Base-by-base conservation (phyloP, 2,888 invertebrate species). In the Tipula lateralis region DNA sequence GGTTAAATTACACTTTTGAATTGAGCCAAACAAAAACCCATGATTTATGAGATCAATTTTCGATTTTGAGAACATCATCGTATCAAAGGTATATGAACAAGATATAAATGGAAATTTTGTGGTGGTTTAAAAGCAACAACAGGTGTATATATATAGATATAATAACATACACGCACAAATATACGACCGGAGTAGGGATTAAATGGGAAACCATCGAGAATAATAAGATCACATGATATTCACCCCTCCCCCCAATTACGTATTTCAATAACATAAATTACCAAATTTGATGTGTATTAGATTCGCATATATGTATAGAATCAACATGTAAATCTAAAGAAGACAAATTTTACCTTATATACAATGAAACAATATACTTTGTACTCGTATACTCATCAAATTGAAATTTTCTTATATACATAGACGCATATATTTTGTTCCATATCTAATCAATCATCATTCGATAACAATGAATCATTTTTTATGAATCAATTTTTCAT, bases 401-500 rank as follows among this genome's bases (percentile, higher is more conserved):
- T 24, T 66, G 9, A 24, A 66, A 24, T 12, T 66, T 66, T 24
- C 6, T 5, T 66, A 24, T 66, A 44, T 4, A 39, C n/a, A n/a
- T n/a, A n/a, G n/a, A n/a, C n/a, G n/a, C n/a, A n/a, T n/a, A 66
- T 44, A 24, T 66, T 66, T 19, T 12, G 24, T 24, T 66, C 66
- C 66, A 66, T 66, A 24, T 24, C 66, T 66, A 66, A 66, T 66
- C 66, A 66, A 66, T 66, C 66, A 66, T 66, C 66, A 66, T 66
- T 66, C 24, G 66, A 66, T 66, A 66, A 66, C 66, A 66, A 66
- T 66, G 66, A 66, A 66, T 66, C 66, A 66, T 66, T 66, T 66
- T 66, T 66, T 24, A 66, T 66, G 66, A 66, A 66, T 66, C 66
- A 66, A 66, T 66, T 66, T 66, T 24, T 66, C 66, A 66, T 24